Base-by-base conservation (phyloP, 2,888 invertebrate species). In the Aromia moschata region DNA sequence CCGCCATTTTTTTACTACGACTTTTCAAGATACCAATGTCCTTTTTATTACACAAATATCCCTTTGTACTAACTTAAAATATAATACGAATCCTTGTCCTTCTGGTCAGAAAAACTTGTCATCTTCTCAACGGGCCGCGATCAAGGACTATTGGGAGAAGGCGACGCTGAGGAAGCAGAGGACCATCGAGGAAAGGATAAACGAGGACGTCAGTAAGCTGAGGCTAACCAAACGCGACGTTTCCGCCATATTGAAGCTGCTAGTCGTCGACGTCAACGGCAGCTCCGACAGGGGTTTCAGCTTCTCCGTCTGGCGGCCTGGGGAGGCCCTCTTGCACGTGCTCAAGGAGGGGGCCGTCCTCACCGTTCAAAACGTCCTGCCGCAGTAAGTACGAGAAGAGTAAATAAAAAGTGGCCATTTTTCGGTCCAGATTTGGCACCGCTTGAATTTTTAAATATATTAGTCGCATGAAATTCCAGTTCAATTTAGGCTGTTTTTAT, bases 241-340 rank as follows among this genome's bases (percentile, higher is more conserved):
- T 10, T 76, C 77, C 7, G 70, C 81, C 1, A 71, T 85, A 45
- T 68, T 82, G 47, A 84, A 81, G 73, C 67, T 84, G 53, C 77
- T 82, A 20, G 73, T 84, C 7, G 70, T 81, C 20, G 83, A 84
- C 65, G 77, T 77, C 40, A 71, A 69, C 1, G 60, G 65, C 2
- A 55, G 62, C 16, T 60, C 70, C 1, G 61, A 77, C 2, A 73
- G 73, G 17, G 74, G 74, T 54, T 84, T 82, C 2, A 77, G 85
- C 72, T 77, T 92, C 66, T 87, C 89, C 4, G 82, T 92, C 58
- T 93, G 93, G 93, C 84, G 86, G 49, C 89, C 90, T 0, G 83
- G 82, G 11, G 88, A 89, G 16, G 85, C 85, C 1, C 79, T 89
- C 11, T 64, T 82, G 10, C 82, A 84, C 12, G 73, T 86, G 3